A percentile compares a stretch with the other conserved stretches of the same genome.
phyloP scores from a whole-genome alignment of 2,888 invertebrate genomes.

The Morpho deidamia region DNA sequence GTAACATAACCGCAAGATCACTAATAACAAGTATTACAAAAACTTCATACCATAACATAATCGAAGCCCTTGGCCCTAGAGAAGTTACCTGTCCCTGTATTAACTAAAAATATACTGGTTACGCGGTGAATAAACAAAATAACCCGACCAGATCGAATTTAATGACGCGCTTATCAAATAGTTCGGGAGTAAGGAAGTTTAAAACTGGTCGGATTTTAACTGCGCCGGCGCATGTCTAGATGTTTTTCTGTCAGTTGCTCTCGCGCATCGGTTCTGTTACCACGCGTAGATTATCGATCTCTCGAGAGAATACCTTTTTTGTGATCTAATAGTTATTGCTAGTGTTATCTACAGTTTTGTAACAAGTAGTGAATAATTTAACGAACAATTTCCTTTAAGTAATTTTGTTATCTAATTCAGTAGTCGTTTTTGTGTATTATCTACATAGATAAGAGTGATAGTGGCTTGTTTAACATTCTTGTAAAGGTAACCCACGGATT shows the following conservation, averaged over 20 bases:
- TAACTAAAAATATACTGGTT: constrained; percentile 70
- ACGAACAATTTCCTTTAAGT: constrained; percentile 29
- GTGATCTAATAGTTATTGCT: constrained; percentile 23
- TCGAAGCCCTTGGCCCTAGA: constrained; percentile 60
- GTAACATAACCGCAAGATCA: background rate
- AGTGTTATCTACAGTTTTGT: constrained; percentile 26
- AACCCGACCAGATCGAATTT: constrained; percentile 27
- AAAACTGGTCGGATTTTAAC: constrained; percentile 41
- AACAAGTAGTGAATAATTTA: constrained; percentile 14
- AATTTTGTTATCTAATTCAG: constrained; percentile 30
- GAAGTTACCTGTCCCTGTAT: constrained; percentile 65
- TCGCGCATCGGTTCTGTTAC: constrained; percentile 58
- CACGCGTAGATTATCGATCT: constrained; percentile 26
- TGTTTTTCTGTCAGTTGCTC: constrained; percentile 66
- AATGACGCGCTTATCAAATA: constrained; percentile 16
- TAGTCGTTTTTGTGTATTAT: constrained; percentile 41
- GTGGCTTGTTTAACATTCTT: constrained; percentile 48
- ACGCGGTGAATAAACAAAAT: constrained; percentile 62
- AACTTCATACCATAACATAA: constrained; percentile 18
- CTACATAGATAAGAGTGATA: constrained; percentile 55
- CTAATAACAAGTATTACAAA: constrained; percentile 14
- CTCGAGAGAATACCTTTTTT: constrained; percentile 19
- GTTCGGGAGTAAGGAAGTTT: constrained; percentile 25
- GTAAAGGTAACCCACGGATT: constrained; percentile 21
- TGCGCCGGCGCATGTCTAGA: constrained; percentile 64